Conservation (phyloP, 2,797 vertebrate genomes). For the Bovichtus variegatus region DNA sequence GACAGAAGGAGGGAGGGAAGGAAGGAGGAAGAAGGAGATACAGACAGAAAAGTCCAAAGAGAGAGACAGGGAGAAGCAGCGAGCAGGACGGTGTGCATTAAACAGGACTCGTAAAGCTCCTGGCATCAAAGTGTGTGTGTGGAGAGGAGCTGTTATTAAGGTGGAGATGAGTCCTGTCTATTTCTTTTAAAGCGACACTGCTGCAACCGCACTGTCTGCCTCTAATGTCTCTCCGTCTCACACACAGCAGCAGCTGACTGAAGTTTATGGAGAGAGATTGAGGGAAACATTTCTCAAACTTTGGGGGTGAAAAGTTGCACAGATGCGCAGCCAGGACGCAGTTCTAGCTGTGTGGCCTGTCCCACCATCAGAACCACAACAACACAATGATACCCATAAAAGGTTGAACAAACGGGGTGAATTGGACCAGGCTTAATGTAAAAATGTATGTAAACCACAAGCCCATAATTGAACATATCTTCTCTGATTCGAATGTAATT, state of each 20-base stretch:
- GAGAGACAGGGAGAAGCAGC: conserved; percentile 43
- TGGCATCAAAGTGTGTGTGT: conserved; percentile 76
- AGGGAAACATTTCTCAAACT: conserved; percentile 27
- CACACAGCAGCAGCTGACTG: conserved; percentile 50
- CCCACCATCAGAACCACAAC: conserved; percentile 64
- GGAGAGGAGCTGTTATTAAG: conserved; percentile 78
- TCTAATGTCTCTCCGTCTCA: conserved; percentile 37
- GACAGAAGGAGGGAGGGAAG: conserved; percentile 59
- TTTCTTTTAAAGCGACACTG: conserved; percentile 66
- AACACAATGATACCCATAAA: conserved; percentile 63
- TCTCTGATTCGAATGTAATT: conserved; percentile 57
- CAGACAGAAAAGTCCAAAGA: conserved; percentile 63
- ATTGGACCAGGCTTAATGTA: conserved; percentile 56
- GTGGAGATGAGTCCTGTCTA: conserved; percentile 67
- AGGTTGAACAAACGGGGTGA: conserved; percentile 63
- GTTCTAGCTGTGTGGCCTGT: conserved; percentile 71
- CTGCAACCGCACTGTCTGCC: conserved; percentile 51
- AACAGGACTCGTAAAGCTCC: conserved; percentile 70
- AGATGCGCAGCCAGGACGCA: conserved; percentile 37
- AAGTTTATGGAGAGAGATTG: conserved; percentile 44
- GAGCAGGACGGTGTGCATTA: conserved; percentile 58
- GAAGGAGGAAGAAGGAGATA: conserved; percentile 56
- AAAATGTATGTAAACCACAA: conserved; percentile 68
- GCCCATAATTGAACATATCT: conserved; percentile 70
- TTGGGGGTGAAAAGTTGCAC: conserved; percentile 16